Base-by-base conservation (phyloP, 2,888 invertebrate species). In the Smittia aterrima region DNA sequence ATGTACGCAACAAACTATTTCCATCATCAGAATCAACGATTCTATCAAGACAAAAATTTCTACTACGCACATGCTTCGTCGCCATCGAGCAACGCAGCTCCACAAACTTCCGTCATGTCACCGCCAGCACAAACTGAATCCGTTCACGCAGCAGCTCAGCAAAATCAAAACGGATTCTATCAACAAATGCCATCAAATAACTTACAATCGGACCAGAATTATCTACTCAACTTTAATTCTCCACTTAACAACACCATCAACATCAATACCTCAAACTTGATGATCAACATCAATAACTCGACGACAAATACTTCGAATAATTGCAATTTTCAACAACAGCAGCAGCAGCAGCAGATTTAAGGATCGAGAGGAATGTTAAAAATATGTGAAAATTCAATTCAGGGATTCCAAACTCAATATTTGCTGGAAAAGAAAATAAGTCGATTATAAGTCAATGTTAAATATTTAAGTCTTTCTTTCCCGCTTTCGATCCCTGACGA, bases 11-110 rank as follows among this genome's bases (percentile, higher is more conserved):
- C 70, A 77, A 85, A 85, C 66, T 76, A 77, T 77, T 84, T 85
- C 75, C 77, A 77, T 9, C 84, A 85, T 9, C 84, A 85, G 76
- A 85, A 85, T 75, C 77, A 84, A 13, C 78, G 80, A 66, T 79
- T 83, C 1, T 85, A 85, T 75, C 85, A 85, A 79, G 71, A 71
- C 53, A 71, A 71, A 22, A 72, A 72, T 41, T 72, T 58, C 16
- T 72, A 22, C 3, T 62, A 62, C 38, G 62, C 58, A 11, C 71
- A 71, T 18, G 24, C 32, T n/a, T 32, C 32, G 32, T 32, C 32
- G 32, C 32, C 32, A 9, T 6, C 32, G 3, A 3, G 4, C 3
- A 32, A 32, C 32, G 9, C 53, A 18, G 25, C 18, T 38, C 58
- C 54, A 13, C 72, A 72, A 18, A 58, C 41, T 27, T 27, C 53